Evolutionary conservation across 2,888 invertebrate genomes (phyloP), one percentile per base, ranked within the genome.

Genomic region (Idaea dimidiata): DNA sequence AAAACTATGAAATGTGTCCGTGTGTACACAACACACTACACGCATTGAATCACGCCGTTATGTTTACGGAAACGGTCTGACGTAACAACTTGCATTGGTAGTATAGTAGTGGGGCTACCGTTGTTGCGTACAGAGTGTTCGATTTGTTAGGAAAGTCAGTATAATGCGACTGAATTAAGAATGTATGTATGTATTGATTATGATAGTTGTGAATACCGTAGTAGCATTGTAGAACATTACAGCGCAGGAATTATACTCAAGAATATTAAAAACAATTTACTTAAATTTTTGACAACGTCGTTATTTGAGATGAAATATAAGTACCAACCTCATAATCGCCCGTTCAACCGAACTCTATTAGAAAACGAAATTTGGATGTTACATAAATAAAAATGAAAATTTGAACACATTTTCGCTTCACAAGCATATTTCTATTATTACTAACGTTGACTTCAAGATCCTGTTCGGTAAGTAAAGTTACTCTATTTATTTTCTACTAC

Each of bases 31-130:
- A 56, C 56, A 2, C 16, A 7, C 16, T 54, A 7, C 7, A 54
- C 54, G 8, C 18, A 18, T 6, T 24, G 24, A 18, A 5, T 6
- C 17, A 14, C 14, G 56, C 17, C 56, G 56, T 56, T 56, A 56
- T 56, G 56, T 56, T 56, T 56, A 56, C 56, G 56, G 56, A 56
- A 56, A 56, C 10, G 16, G 16, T 18, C 10, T 56, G 56, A 56
- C 17, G 56, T 56, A 56, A 56, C 56, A 18, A 18, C 56, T 7
- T 10, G 18, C 18, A 17, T 18, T 3, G 17, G 18, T 18, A 1
- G 17, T 56, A n/a, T n/a, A 18, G 18, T 56, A 17, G 56, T 56
- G 56, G 56, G 56, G 56, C 18, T 56, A 56, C 56, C 7, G 56
- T 14, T 18, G 14, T 14, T 17, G 6, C 14, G 18, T 56, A 56